Base-by-base conservation (phyloP, 2,888 invertebrate genomes). In the Crocallis elinguaria region DNA sequence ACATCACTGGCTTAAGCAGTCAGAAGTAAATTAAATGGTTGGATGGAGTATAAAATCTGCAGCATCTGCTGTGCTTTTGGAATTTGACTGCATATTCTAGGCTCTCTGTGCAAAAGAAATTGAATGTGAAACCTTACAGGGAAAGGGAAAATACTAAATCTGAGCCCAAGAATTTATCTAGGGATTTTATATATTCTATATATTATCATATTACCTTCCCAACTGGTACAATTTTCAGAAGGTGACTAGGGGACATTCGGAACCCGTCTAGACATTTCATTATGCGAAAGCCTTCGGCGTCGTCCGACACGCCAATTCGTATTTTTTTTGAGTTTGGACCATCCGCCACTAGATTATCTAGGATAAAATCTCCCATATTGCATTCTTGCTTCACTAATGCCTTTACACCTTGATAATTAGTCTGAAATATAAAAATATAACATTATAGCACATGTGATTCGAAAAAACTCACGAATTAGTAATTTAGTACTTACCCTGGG, bases 361-460 rank as follows among this genome's bases (percentile, higher is more conserved):
- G 67, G 13, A 89, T 87, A 39, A 84, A 88, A 27, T 89, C 86
- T 23, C 50, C 71, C 25, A 90, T 73, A 23, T 79, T 80, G 60
- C 88, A 87, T 66, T 86, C 76, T 48, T 78, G 73, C 49, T 77
- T 84, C 37, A 90, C 79, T 2, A 90, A 58, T 2, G 65, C 25
- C 53, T 88, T 89, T 11, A 89, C 63, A 39, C 88, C 85, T 49
- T 79, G 78, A 60, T 84, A 89, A 62, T 80, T 88, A 0, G 78
- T 75, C 90, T 90, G 76, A 9, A 73, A 75, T 49, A 19, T 19
- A 9, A 27, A 5, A 16, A 30, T 14, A 14, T 19, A 2, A 21
- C 21, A 9, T 3, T 27, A 9, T 0, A 23, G 48, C 54, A 49
- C 6, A 23, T 8, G 8, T 23, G 6, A 23, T 23, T 23, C n/a